These are phyloP conservation scores for Spodoptera picta DNA, from an alignment of 2,888 invertebrate species.

Conservation along the genomic window DNA sequence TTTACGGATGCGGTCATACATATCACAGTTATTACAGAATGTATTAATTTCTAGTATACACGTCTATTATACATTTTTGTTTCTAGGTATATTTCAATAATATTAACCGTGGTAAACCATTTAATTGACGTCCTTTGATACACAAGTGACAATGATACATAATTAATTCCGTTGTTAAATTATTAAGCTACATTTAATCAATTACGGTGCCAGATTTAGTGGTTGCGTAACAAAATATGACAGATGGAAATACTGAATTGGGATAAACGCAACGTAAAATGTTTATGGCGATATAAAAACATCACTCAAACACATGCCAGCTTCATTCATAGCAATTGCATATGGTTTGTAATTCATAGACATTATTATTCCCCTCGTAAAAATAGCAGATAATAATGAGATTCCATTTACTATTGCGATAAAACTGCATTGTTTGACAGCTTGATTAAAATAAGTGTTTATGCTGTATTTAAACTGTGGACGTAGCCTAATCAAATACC, in stretches of 20 bases:
- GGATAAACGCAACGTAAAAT: constrained; percentile 49
- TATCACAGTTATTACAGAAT: constrained; percentile 15
- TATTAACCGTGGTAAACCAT: constrained; percentile 25
- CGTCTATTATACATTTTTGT: constrained; percentile 9
- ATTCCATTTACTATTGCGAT: constrained; percentile 59
- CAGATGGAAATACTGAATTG: constrained; percentile 53
- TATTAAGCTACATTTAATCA: constrained; percentile 20
- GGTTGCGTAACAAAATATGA: constrained; percentile 33
- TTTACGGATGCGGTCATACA: constrained; percentile 18
- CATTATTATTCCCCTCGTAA: constrained; percentile 63
- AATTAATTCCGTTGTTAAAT: constrained; percentile 29
- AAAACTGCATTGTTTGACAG: constrained; percentile 44
- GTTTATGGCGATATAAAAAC: constrained; percentile 61
- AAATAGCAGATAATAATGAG: constrained; percentile 57
- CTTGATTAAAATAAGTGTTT: constrained; percentile 28
- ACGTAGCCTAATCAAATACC: neutral
- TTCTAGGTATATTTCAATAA: constrained; percentile 10
- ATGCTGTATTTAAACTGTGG: constrained; percentile 14
- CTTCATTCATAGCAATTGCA: constrained; percentile 66
- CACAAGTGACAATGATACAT: constrained; percentile 9
- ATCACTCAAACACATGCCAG: constrained; percentile 72
- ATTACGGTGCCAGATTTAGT: constrained; percentile 10
- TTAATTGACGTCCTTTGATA: constrained; percentile 18
- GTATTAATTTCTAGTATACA: constrained; percentile 23
- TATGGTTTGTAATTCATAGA: constrained; percentile 69